Evolutionary conservation across 2,888 invertebrate genomes (phyloP).

Genomic region (Lottia scabra): DNA sequence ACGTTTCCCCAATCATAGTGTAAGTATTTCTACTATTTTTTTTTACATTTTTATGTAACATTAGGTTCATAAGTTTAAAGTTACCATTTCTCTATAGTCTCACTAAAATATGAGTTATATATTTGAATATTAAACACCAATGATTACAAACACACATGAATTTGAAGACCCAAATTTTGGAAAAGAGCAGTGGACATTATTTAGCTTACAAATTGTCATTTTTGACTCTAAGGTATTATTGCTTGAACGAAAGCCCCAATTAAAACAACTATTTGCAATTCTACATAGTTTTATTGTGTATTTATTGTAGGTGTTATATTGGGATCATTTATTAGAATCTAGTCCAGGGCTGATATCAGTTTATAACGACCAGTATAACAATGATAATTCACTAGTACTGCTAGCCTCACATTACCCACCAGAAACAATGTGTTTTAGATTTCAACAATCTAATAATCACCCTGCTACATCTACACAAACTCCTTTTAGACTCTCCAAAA

Average conservation of each 20-base stretch:
- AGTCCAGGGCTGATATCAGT: constrained; percentile 35
- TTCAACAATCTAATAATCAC: constrained; percentile 15
- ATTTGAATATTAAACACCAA: too few relatives aligned
- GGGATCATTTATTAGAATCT: constrained; percentile 38
- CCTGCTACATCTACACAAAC: constrained; percentile 27
- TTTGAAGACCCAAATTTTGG: too few relatives aligned
- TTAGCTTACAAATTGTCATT: too few relatives aligned
- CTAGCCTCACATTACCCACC: constrained; percentile 46
- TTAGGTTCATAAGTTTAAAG: background rate
- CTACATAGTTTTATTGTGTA: too few relatives aligned
- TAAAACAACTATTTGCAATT: too few relatives aligned
- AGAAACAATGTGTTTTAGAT: constrained; percentile 39
- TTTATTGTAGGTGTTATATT: constrained; percentile 46
- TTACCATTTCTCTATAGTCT: too few relatives aligned
- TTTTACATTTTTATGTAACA: background rate
- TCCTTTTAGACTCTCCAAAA: constrained; percentile 37
- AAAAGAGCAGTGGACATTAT: too few relatives aligned
- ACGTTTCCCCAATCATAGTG: constrained; percentile 48
- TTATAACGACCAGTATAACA: constrained; percentile 5
- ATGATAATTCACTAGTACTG: constrained; percentile 35
- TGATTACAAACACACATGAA: too few relatives aligned
- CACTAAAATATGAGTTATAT: too few relatives aligned
- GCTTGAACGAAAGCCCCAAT: too few relatives aligned
- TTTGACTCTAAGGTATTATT: too few relatives aligned
- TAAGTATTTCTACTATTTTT: constrained; percentile 29